Evolutionary conservation across 2,888 invertebrate species (phyloP).

Genomic region (Watsonalla cultraria): DNA sequence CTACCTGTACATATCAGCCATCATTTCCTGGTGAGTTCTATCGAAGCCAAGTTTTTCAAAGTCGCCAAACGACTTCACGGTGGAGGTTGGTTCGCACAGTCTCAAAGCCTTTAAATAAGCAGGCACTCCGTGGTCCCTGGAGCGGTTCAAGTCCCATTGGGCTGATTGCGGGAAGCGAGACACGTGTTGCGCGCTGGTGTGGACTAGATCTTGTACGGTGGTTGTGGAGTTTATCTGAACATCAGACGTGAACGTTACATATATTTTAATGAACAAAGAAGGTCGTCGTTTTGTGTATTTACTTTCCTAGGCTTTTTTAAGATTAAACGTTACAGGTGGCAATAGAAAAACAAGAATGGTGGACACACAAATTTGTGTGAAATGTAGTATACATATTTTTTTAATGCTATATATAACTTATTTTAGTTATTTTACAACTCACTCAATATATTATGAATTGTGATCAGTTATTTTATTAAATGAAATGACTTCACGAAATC

Average conservation of each 20-base stretch:
- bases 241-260: not conserved
- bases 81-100: conserved; percentile 79
- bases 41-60: conserved; percentile 77
- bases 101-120: conserved; percentile 84
- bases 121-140: conserved; percentile 89
- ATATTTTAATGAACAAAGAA: too few relatives aligned
- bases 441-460: too few relatives aligned
- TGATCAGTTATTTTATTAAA: too few relatives aligned
- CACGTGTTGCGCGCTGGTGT: conserved; percentile 81
- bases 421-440: too few relatives aligned
- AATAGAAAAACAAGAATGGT: not conserved
- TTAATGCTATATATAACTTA: too few relatives aligned
- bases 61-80: conserved; percentile 77
- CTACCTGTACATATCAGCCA: conserved; percentile 84
- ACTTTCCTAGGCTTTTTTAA: too few relatives aligned
- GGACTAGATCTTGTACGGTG: conserved; percentile 80
- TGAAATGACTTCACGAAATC: too few relatives aligned
- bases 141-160: conserved; percentile 69
- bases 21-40: conserved; percentile 78
- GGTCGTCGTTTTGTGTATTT: too few relatives aligned
- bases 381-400: too few relatives aligned
- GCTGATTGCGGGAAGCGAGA: conserved; percentile 76
- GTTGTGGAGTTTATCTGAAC: conserved; percentile 79
- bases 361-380: too few relatives aligned
- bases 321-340: too few relatives aligned